Base-by-base conservation (phyloP, 2,797 vertebrate species). In the Calcarius lapponicus region DNA sequence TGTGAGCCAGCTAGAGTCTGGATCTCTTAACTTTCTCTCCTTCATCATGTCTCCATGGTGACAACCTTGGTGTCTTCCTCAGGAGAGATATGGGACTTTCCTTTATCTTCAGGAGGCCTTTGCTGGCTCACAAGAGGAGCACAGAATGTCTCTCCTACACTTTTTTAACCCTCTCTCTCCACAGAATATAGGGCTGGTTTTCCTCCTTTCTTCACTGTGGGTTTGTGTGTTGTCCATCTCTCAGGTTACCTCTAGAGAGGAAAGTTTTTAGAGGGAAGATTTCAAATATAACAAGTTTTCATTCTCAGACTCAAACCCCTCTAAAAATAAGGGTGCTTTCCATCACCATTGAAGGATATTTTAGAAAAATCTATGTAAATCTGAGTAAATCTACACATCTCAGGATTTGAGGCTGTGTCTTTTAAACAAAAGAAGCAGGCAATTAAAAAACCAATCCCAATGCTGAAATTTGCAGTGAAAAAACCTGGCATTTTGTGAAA, bases 331-430 rank as follows among this genome's bases (percentile, higher is more conserved):
- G 38, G 4, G 10, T 69, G 31, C 11, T 80, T 73, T 65, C 26
- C 5, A 21, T 28, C 48, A 60, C 13, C 17, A 3, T 1, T 43
- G 15, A 80, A 48, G 10, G n/a, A 21, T 36, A 47, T 69, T 72
- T 62, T 24, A 10, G 65, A 56, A 74, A n/a, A 31, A 17, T 64
- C 18, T 83, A 38, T 2, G 0, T 42, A 16, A 60, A 60, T 38
- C 57, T 26, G 7, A 0, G 0, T 67, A 40, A 64, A 65, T 74
- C 11, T 61, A 26, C 20, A 60, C 8, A 32, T 50, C 47, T 81
- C 16, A 31, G 31, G 32, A 57, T 84, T 50, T 86, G 34, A 65
- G 24, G 6, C 19, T 16, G 9, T 0, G 0, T 22, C 18, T 54
- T 85, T 81, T 76, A 82, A 75, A 72, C 38, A 57, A 66, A 65